Conservation (phyloP, 2,888 invertebrate species). For the Frankliniella intonsa region DNA sequence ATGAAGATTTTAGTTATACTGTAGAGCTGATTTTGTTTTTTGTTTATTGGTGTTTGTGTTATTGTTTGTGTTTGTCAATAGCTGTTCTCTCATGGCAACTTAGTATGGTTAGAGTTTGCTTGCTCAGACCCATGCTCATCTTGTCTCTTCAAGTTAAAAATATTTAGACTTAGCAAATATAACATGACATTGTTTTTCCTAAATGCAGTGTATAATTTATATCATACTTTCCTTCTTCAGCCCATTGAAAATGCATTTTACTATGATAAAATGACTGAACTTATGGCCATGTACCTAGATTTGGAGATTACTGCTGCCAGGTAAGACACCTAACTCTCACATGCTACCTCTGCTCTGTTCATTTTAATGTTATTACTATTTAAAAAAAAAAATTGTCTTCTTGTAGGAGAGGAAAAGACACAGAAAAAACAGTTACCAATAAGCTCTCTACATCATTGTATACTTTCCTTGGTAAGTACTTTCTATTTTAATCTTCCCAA, state of each 20-base stretch:
- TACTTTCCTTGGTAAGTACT: slow-evolving; percentile 38
- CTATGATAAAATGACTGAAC: slow-evolving; percentile 47
- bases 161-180: too few relatives aligned
- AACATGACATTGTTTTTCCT: slow-evolving; percentile 25
- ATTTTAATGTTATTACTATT: too few relatives aligned
- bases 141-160: too few relatives aligned
- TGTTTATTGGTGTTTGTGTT: not conserved
- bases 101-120: not conserved
- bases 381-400: too few relatives aligned
- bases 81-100: not conserved
- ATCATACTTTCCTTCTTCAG: slow-evolving; percentile 40
- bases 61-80: not conserved
- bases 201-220: slow-evolving; percentile 22
- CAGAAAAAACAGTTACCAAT: slow-evolving; percentile 36
- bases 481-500: slow-evolving; percentile 24
- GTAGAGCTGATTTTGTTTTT: slow-evolving; percentile 27
- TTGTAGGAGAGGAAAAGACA: slow-evolving; percentile 38
- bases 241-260: slow-evolving; percentile 44
- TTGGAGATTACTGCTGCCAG: slow-evolving; percentile 48
- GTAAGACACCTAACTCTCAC: slow-evolving; percentile 30
- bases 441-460: slow-evolving; percentile 38
- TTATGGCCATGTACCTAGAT: slow-evolving; percentile 48
- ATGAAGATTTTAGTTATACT: not conserved
- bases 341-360: too few relatives aligned
- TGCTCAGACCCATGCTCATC: too few relatives aligned